Conservation (phyloP, 2,888 invertebrate genomes). For the Biston betularia region DNA sequence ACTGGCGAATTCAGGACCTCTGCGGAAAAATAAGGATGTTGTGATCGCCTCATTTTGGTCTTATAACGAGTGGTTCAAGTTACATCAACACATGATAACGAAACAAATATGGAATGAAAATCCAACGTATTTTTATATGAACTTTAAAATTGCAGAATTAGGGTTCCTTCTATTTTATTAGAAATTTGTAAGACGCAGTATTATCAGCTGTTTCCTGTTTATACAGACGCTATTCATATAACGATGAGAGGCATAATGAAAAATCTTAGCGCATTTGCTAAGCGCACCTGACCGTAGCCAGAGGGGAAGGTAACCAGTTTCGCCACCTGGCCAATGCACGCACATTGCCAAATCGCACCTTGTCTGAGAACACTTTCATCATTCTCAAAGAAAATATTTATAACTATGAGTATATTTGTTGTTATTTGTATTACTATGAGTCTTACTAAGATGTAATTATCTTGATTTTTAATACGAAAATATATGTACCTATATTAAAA, state of each 20-base stretch:
- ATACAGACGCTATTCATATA: slow-evolving; percentile 36
- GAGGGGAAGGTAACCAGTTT: slow-evolving; percentile 74
- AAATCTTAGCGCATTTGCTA: slow-evolving; percentile 61
- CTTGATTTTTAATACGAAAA: no score
- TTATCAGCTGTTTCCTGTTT: slow-evolving; percentile 50
- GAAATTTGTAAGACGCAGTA: slow-evolving; percentile 7
- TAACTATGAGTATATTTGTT: background rate
- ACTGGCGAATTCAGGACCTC: no score
- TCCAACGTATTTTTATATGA: no score
- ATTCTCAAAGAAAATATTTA: slow-evolving; percentile 42
- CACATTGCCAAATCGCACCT: slow-evolving; percentile 56
- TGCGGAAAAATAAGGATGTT: no score
- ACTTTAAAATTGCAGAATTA: background rate
- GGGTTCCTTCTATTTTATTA: background rate
- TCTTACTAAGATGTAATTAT: no score
- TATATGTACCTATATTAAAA: background rate
- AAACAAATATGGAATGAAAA: no score
- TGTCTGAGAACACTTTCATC: slow-evolving; percentile 49
- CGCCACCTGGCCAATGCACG: slow-evolving; percentile 65
- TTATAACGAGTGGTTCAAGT: no score
- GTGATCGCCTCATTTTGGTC: background rate
- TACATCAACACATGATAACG: slow-evolving; percentile 3
- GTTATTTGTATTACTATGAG: no score
- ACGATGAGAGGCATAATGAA: slow-evolving; percentile 41
- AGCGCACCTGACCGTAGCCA: slow-evolving; percentile 65